Evolutionary conservation across 2,797 vertebrate genomes (phyloP).

Genomic region (Aratinga solstitialis): DNA sequence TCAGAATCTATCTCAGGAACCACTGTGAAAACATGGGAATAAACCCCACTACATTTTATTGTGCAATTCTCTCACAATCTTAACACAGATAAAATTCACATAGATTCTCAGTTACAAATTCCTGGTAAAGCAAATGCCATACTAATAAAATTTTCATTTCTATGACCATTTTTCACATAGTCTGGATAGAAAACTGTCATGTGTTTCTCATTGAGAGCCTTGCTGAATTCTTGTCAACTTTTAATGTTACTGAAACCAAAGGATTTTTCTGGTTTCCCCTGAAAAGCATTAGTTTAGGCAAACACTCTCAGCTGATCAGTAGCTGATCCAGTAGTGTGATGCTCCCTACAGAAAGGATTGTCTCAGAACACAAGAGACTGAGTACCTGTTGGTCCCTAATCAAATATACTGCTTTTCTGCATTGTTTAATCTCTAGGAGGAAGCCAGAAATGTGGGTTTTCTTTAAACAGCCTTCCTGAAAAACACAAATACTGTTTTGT

Average conservation of each 20-base stretch:
- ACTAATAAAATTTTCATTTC: not conserved
- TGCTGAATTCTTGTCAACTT: not conserved
- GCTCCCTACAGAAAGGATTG: not conserved
- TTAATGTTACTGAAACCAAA: not conserved
- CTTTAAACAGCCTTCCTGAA: not conserved
- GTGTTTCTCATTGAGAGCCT: not conserved
- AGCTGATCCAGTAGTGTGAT: not conserved
- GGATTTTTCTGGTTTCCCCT: not conserved
- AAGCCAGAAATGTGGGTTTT: not conserved
- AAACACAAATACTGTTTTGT: not conserved
- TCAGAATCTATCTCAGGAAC: not conserved
- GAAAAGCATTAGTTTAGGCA: not conserved
- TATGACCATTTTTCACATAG: not conserved
- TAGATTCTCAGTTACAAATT: not conserved
- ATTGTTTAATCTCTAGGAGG: not conserved
- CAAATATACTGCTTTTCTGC: not conserved
- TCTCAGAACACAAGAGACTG: not conserved
- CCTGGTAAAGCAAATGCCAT: not conserved
- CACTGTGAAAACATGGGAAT: not conserved
- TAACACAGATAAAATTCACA: not conserved
- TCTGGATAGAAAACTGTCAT: not conserved
- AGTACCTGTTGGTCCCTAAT: not conserved
- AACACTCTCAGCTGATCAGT: not conserved
- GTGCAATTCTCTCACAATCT: not conserved
- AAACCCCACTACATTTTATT: not conserved